A percentile compares a stretch with the other conserved stretches of the same genome.
Conservation (phyloP, 2,888 invertebrate species). For the Pollenia amentaria region DNA sequence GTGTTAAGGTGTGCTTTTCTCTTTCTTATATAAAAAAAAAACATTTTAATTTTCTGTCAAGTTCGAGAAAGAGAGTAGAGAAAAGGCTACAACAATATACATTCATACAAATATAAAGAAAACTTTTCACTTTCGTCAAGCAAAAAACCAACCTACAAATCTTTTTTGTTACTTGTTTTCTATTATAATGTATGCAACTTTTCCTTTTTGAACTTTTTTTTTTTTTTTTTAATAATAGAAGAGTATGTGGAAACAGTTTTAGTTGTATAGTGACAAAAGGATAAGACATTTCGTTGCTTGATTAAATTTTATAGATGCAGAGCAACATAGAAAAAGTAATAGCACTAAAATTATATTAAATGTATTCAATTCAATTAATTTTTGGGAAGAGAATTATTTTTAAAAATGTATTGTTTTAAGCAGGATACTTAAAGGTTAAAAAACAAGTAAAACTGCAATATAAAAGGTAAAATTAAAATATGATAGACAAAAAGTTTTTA, state of each 20-base stretch:
- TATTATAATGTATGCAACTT: conserved; percentile 27
- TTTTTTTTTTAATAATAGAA: background rate
- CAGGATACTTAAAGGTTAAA: too few relatives aligned
- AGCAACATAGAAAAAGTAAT: background rate
- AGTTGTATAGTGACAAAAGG: background rate
- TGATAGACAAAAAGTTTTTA: too few relatives aligned
- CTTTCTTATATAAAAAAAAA: background rate
- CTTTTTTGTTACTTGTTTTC: conserved; percentile 21
- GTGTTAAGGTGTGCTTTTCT: conserved; percentile 57
- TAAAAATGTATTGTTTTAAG: too few relatives aligned
- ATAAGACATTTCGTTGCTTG: background rate
- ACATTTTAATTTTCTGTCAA: conserved; percentile 52
- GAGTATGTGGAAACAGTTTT: conserved; percentile 1
- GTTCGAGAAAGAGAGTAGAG: background rate
- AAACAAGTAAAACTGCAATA: too few relatives aligned
- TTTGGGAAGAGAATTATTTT: background rate
- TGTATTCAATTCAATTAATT: conserved; percentile 19
- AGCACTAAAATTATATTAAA: conserved; percentile 6
- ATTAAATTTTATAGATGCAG: background rate
- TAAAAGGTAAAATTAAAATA: too few relatives aligned
- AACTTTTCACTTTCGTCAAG: conserved; percentile 67
- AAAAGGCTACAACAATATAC: background rate
- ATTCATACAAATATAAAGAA: conserved; percentile 13
- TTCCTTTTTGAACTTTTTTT: conserved; percentile 4
- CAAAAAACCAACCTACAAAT: conserved; percentile 6